Evolutionary conservation across 2,888 invertebrate species (phyloP).

Genomic region (Eupeodes luniger): DNA sequence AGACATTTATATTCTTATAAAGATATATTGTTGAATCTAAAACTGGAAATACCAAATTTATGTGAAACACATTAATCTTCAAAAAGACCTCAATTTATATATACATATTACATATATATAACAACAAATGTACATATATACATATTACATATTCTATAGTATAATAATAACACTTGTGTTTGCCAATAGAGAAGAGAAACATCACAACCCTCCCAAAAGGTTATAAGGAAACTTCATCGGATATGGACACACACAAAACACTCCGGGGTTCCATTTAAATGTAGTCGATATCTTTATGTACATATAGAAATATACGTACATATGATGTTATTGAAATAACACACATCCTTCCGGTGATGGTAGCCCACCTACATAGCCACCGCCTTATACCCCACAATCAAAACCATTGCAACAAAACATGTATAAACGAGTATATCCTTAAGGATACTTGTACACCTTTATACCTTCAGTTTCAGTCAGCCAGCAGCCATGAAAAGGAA

Average conservation of each 20-base stretch:
- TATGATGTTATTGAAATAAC: constrained; percentile 22
- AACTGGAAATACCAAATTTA: too few relatives aligned
- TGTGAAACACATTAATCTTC: too few relatives aligned
- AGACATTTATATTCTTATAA: too few relatives aligned
- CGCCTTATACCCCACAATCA: background rate
- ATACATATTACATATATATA: too few relatives aligned
- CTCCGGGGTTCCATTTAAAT: background rate
- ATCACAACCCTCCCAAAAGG: background rate
- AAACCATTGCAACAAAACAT: constrained; percentile 13
- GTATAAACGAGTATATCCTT: constrained; percentile 12
- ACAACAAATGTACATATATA: too few relatives aligned
- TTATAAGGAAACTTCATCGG: constrained; percentile 31
- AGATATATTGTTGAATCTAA: too few relatives aligned
- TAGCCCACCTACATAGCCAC: too few relatives aligned
- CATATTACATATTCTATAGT: too few relatives aligned
- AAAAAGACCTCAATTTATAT: too few relatives aligned
- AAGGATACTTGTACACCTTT: background rate
- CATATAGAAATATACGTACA: background rate
- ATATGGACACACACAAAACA: background rate
- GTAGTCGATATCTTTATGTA: background rate
- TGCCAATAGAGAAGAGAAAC: too few relatives aligned
- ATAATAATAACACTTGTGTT: too few relatives aligned
- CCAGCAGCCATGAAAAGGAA: background rate
- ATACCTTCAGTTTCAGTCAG: background rate
- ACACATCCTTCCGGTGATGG: constrained; percentile 29